Percentiles rank a stretch among this genome's conserved stretches.
These are phyloP conservation scores for Eidolon helvum DNA, from an alignment of 2,113 vertebrate genomes.

Conservation along the genomic window DNA sequence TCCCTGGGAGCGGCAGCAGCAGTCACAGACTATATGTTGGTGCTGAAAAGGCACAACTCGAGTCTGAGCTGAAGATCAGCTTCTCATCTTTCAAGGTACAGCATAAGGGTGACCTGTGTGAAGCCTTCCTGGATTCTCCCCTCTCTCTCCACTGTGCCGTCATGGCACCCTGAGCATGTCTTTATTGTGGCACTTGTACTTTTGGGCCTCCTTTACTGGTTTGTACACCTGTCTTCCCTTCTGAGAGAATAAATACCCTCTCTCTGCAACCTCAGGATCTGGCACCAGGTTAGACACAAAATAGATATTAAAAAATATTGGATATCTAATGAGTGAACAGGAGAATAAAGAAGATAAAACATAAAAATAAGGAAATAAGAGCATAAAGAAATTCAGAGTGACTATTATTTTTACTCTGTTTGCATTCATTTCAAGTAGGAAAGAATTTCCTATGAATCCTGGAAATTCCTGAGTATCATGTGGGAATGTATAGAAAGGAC, in stretches of 20 bases:
- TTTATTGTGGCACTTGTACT: not conserved
- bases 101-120: accelerated
- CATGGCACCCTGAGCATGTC: accelerated
- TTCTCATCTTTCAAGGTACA: not conserved
- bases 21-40: no score
- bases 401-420: not conserved
- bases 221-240: not conserved
- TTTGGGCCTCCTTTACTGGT: not conserved
- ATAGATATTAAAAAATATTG: not conserved
- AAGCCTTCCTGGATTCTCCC: no score
- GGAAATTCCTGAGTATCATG: not conserved
- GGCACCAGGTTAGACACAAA: not conserved
- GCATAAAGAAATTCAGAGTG: not conserved
- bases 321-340: not conserved
- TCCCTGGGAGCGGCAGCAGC: not conserved
- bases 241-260: not conserved
- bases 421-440: not conserved
- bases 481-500: not conserved
- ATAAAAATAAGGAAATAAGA: not conserved
- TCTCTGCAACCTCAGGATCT: not conserved
- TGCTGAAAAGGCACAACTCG: not conserved
- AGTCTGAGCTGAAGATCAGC: no score
- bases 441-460: not conserved
- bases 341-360: not conserved
- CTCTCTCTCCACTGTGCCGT: not conserved